Evolutionary conservation across 2,888 invertebrate species (phyloP).

Genomic region (Drosophila merina): DNA sequence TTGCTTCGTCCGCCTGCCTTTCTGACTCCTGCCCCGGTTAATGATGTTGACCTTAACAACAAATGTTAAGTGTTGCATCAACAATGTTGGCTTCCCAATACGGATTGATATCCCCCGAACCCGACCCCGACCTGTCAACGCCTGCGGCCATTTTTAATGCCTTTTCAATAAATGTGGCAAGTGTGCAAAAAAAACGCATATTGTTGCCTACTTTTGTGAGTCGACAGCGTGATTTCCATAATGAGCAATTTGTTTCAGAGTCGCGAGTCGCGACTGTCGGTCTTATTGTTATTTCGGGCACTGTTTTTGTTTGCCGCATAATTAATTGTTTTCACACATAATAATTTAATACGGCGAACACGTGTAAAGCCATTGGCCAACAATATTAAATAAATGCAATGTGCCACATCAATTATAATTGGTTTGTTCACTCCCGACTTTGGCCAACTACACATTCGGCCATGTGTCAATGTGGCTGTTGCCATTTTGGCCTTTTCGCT

Average conservation of each 20-base stretch:
- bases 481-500: slow-evolving; percentile 62
- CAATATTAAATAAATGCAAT: slow-evolving; percentile 72
- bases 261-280: slow-evolving; percentile 6
- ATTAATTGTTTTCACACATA: slow-evolving; percentile 84
- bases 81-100: slow-evolving; percentile 52
- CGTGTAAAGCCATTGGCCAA: slow-evolving; percentile 65
- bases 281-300: slow-evolving; percentile 46
- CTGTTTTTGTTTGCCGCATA: slow-evolving; percentile 64
- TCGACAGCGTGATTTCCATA: slow-evolving; percentile 62
- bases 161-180: slow-evolving; percentile 62
- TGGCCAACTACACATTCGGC: slow-evolving; percentile 31
- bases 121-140: slow-evolving; percentile 35
- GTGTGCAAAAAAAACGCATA: slow-evolving; percentile 6
- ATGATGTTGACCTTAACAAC: slow-evolving; percentile 80
- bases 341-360: slow-evolving; percentile 77
- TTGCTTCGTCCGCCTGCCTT: slow-evolving; percentile 64
- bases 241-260: slow-evolving; percentile 59
- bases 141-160: slow-evolving; percentile 64
- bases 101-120: slow-evolving; percentile 15
- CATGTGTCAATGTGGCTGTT: slow-evolving; percentile 71
- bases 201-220: slow-evolving; percentile 72
- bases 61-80: slow-evolving; percentile 56
- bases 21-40: slow-evolving; percentile 49
- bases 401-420: slow-evolving; percentile 54
- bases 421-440: slow-evolving; percentile 23